Evolutionary conservation across 2,888 invertebrate genomes (phyloP), one percentile per base, ranked within the genome.

Genomic region (Drosophila aldrichi): DNA sequence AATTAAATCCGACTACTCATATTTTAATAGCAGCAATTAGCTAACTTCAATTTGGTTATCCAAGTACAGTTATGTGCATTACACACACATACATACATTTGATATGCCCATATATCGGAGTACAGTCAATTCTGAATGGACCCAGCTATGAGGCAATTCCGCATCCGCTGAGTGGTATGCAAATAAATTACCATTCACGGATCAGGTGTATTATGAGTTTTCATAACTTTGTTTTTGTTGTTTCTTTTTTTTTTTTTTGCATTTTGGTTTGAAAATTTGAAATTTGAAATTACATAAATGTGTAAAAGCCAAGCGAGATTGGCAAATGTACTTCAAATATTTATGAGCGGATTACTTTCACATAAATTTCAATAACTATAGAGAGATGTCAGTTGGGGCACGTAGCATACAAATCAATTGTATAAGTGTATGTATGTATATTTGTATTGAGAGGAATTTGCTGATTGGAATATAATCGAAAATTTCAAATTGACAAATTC

Each of bases 101-200:
- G 18, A 18, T 9, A 18, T 41, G 22, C 7, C 8, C 16, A 22
- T 16, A 22, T 32, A 32, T 18, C 1, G 29, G 2, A 3, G 6
- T 3, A 18, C 7, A 48, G 12, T 60, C 60, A 38, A 63, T 63
- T 63, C 57, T 60, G 44, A 66, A 43, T 62, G 59, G 40, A 46
- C 34, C 43, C 60, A 52, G 32, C 43, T 61, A 32, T 71, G 43
- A 46, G 57, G 66, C 29, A 73, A 73, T 43, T 20, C 59, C 16
- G 56, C 55, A 63, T 75, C 75, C 75, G 65, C 51, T 14, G 41
- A 40, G 48, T 63, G 48, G 25, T 54, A 68, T 68, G 67, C 67
- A 74, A 65, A 66, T 62, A 61, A 66, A 55, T 70, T 59, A 56
- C 58, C 41, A 41, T 40, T 38, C 58, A 38, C 58, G 43, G 57